These are phyloP conservation scores for Terrapene triunguis DNA, from an alignment of 2,113 vertebrate genomes.

Conservation along the genomic window DNA sequence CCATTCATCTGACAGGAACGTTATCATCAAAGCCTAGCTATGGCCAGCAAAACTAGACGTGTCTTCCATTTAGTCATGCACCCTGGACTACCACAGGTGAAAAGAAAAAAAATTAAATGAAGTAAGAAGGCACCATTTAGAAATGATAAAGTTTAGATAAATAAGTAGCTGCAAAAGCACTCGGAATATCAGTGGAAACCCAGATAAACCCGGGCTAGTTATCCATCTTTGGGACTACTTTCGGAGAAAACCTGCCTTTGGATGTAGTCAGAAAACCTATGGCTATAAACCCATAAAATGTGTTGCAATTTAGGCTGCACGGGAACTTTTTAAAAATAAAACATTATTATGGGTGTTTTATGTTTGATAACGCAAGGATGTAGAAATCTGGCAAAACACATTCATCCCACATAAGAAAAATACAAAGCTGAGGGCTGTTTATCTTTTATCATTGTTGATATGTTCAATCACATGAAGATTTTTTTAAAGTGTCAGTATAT, in stretches of 20 bases:
- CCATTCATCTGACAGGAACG: not conserved
- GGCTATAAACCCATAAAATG: not conserved
- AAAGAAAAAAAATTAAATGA: not conserved
- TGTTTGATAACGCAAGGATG: not conserved
- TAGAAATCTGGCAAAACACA: not conserved
- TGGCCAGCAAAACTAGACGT: too few species aligned
- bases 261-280: not conserved
- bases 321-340: not conserved
- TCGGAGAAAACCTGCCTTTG: not conserved
- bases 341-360: not conserved
- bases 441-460: not conserved
- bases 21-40: not conserved
- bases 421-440: not conserved
- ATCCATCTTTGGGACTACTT: not conserved
- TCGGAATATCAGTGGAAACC: not conserved
- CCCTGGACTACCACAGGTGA: not conserved
- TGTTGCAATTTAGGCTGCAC: not conserved
- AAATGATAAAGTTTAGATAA: not conserved
- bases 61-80: not conserved
- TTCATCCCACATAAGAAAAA: not conserved
- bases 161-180: not conserved
- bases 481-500: not conserved
- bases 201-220: not conserved
- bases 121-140: rapidly evolving
- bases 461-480: not conserved